These are phyloP conservation scores for Tautogolabrus adspersus DNA, from an alignment of 2,113 vertebrate genomes.

Conservation along the genomic window DNA sequence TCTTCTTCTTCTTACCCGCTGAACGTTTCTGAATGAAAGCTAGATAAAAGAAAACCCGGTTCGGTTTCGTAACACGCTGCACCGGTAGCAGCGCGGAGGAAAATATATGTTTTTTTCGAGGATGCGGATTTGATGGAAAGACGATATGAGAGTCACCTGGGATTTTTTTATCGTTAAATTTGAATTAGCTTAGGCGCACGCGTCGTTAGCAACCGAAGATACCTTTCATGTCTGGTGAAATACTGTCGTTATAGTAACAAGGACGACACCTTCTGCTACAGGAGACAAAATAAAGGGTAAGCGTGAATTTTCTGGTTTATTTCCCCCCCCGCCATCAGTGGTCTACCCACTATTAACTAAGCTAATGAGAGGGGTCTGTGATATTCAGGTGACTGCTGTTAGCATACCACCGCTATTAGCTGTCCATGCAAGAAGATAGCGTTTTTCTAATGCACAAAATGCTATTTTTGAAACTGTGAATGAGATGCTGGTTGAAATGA, in stretches of 20 bases:
- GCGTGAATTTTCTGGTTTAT: conserved; percentile 18
- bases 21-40: conserved; percentile 38
- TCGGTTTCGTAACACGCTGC: conserved; percentile 69
- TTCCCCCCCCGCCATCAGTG: conserved; percentile 1
- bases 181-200: conserved; percentile 59
- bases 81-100: conserved; percentile 59
- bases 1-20: not conserved
- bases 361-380: conserved; percentile 47
- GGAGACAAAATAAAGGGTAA: conserved; percentile 72
- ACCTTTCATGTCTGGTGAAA: conserved; percentile 54
- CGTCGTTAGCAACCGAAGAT: conserved; percentile 24
- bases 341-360: conserved; percentile 54
- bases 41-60: conserved; percentile 3
- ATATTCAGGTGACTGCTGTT: conserved; percentile 70
- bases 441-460: conserved; percentile 3
- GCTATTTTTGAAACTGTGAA: conserved; percentile 12
- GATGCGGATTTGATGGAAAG: conserved; percentile 78
- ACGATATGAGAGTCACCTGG: conserved; percentile 65
- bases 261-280: conserved; percentile 27
- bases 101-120: conserved; percentile 29
- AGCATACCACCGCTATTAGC: conserved; percentile 66
- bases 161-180: conserved; percentile 55
- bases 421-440: conserved; percentile 21
- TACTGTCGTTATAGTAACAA: conserved; percentile 28
- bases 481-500: not conserved